Evolutionary conservation across 2,113 vertebrate genomes (phyloP).

Genomic region (Corythaixoides concolor): DNA sequence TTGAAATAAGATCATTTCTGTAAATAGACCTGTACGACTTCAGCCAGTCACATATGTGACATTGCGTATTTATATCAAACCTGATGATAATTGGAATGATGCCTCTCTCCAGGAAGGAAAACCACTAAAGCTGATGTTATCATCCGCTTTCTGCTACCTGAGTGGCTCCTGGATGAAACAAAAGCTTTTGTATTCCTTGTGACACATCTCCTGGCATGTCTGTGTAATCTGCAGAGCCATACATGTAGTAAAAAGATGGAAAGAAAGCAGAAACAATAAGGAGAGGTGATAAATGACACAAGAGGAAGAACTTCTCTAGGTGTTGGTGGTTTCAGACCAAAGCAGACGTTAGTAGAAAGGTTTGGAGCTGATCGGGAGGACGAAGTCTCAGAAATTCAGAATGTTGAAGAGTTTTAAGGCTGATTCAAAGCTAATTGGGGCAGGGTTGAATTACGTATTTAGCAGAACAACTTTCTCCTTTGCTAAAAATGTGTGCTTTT

Average conservation of each 20-base stretch:
- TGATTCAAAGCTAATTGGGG: neutral
- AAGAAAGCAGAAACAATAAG: neutral
- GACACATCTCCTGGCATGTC: neutral
- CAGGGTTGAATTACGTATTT: neutral
- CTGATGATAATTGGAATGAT: neutral
- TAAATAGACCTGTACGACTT: neutral
- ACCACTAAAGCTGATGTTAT: rapidly evolving
- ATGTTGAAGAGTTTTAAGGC: neutral
- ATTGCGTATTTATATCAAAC: rapidly evolving
- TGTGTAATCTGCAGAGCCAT: neutral
- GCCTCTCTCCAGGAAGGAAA: neutral
- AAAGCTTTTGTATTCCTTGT: neutral
- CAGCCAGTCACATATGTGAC: neutral
- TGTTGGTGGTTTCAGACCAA: neutral
- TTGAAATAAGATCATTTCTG: neutral
- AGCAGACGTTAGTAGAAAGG: neutral
- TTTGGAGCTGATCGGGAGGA: neutral
- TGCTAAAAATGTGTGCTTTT: neutral
- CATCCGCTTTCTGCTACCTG: neutral
- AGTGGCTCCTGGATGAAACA: neutral
- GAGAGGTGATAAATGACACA: neutral
- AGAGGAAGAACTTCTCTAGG: neutral
- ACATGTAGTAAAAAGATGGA: neutral
- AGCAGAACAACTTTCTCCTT: neutral
- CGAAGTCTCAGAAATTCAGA: neutral